Percentiles rank a stretch among this genome's conserved stretches.
Conservation (phyloP, 2,797 vertebrate genomes). For the Acropternis orthonyx region DNA sequence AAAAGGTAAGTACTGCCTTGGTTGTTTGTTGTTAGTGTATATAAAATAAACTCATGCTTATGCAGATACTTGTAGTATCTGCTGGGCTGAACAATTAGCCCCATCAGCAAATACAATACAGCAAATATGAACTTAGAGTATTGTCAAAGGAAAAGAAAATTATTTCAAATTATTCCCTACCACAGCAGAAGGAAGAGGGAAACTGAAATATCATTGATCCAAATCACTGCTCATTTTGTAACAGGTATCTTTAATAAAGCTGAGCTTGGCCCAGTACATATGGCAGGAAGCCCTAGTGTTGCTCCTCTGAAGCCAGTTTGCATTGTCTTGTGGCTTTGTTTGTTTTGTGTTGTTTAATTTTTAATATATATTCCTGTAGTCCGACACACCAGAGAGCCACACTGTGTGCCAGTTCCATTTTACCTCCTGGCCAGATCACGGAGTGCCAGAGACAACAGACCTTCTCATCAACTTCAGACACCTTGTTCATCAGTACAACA, state of each 20-base stretch:
- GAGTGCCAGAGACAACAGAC: conserved; percentile 90
- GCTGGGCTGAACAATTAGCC: not conserved
- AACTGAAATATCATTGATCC: not conserved
- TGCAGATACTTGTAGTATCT: not conserved
- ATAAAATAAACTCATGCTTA: not conserved
- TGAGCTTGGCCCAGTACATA: not conserved
- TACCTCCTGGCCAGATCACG: conserved; percentile 96
- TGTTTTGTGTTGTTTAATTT: not conserved
- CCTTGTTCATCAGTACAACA: conserved; percentile 90
- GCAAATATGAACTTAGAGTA: not conserved
- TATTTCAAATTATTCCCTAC: not conserved
- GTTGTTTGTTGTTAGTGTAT: not conserved
- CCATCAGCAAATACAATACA: not conserved
- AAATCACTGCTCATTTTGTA: not conserved
- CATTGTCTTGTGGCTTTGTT: not conserved
- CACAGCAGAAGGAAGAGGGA: not conserved
- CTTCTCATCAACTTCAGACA: conserved; percentile 94
- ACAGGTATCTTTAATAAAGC: not conserved
- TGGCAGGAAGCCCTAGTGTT: not conserved
- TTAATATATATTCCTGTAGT: conserved; percentile 65
- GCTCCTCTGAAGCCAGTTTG: not conserved
- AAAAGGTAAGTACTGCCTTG: conserved; percentile 81
- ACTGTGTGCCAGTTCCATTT: conserved; percentile 92
- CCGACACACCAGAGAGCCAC: conserved; percentile 84
- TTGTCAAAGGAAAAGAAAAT: not conserved